A percentile compares a stretch with the other conserved stretches of the same genome.
Conservation (phyloP, 2,888 invertebrate genomes). For the Torymus aiolomorphi region DNA sequence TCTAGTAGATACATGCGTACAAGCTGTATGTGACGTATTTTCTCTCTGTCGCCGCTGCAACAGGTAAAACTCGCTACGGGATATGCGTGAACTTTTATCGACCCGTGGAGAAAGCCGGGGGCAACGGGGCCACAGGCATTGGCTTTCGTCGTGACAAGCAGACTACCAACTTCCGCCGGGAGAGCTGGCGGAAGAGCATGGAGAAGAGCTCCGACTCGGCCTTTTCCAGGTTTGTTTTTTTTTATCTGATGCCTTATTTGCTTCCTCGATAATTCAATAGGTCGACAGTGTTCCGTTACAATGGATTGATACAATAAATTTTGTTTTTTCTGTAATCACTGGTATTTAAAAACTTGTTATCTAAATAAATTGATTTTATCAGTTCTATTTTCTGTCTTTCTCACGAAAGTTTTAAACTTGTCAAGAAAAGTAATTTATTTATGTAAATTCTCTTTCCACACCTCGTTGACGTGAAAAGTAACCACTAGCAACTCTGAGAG, state of each 20-base stretch:
- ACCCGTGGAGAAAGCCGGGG: constrained; percentile 85
- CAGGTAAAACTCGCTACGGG: constrained; percentile 93
- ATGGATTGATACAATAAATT: no score
- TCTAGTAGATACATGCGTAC: not conserved
- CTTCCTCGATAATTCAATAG: no score
- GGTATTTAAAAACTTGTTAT: no score
- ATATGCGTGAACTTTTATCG: constrained; percentile 99
- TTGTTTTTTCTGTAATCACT: no score
- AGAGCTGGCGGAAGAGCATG: constrained; percentile 94
- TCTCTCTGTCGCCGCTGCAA: constrained; percentile 8
- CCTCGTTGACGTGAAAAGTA: no score
- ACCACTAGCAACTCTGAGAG: no score
- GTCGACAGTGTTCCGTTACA: no score
- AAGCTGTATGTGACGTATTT: not conserved
- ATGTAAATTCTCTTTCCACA: no score
- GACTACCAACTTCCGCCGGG: constrained; percentile 83
- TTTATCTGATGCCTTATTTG: not conserved
- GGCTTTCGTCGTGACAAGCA: constrained; percentile 75
- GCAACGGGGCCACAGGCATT: constrained; percentile 66
- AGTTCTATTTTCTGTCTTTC: no score
- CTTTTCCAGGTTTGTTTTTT: constrained; percentile 85
- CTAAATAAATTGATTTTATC: no score
- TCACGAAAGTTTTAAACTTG: no score
- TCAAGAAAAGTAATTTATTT: no score
- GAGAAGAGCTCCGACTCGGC: constrained; percentile 95